These are phyloP conservation scores for Myotis lucifugus DNA, from an alignment of 2,113 vertebrate genomes.

Conservation along the genomic window DNA sequence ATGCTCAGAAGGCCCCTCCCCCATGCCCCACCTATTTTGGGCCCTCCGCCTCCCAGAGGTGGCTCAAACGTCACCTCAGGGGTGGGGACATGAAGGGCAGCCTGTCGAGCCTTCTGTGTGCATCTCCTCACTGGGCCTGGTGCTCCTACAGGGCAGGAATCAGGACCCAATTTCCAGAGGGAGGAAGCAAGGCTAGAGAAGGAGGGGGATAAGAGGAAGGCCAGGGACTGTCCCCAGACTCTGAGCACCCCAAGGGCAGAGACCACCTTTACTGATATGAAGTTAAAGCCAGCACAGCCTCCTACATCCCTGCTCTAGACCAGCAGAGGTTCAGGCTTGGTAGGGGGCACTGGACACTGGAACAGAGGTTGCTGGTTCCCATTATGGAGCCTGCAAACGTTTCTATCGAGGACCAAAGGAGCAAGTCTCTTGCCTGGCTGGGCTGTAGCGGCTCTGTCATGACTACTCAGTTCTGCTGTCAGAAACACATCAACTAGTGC, in stretches of 20 bases:
- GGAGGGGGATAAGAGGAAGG: neutral
- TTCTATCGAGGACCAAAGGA: neutral
- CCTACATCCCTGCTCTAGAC: rapidly evolving
- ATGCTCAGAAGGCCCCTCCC: neutral
- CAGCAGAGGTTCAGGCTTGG: too few species aligned
- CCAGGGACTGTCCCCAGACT: neutral
- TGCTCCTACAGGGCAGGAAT: neutral
- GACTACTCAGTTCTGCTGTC: neutral
- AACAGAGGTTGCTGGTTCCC: neutral
- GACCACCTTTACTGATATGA: too few species aligned
- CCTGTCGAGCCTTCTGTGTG: neutral
- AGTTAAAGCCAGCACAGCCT: neutral
- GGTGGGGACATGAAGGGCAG: neutral
- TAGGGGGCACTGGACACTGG: rapidly evolving
- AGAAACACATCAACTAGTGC: neutral
- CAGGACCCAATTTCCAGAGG: neutral
- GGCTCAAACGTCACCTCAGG: rapidly evolving
- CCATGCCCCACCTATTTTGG: rapidly evolving
- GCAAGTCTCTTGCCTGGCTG: too few species aligned
- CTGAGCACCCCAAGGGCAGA: neutral
- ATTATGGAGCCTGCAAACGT: rapidly evolving
- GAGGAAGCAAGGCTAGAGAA: neutral
- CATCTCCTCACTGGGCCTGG: neutral
- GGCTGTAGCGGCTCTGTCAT: rapidly evolving
- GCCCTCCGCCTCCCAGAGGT: neutral